Percentiles rank a stretch among this genome's conserved stretches.
These are phyloP conservation scores for Zootermopsis nevadensis DNA, from an alignment of 2,888 invertebrate species.

Conservation along the genomic window DNA sequence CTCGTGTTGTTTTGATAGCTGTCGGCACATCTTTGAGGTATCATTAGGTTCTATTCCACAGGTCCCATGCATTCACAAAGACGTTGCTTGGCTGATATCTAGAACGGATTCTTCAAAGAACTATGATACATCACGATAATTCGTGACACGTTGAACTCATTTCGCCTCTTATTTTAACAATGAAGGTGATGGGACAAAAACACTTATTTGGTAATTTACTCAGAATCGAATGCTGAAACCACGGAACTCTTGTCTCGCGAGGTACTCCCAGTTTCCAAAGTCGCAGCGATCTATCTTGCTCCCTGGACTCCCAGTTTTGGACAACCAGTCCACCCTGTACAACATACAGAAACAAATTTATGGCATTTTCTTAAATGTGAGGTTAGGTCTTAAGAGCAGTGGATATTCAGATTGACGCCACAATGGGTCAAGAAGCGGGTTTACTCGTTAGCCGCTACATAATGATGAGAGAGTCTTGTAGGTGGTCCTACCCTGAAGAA, in stretches of 20 bases:
- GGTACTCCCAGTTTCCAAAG: slow-evolving; percentile 82
- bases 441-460: too few species aligned
- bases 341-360: background rate
- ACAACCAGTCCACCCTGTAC: slow-evolving; percentile 83
- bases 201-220: slow-evolving; percentile 53
- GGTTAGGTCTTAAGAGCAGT: too few species aligned
- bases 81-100: background rate
- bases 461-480: too few species aligned
- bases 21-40: background rate
- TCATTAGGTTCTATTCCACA: background rate
- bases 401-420: too few species aligned
- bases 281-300: slow-evolving; percentile 86
- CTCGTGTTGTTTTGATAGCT: background rate
- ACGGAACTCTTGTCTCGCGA: slow-evolving; percentile 74
- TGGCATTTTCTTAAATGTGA: too few species aligned
- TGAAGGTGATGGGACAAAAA: background rate
- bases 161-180: background rate
- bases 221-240: slow-evolving; percentile 87
- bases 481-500: too few species aligned
- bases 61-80: background rate
- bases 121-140: background rate
- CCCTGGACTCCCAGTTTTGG: slow-evolving; percentile 84
- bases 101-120: background rate
- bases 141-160: background rate
- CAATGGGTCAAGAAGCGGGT: too few species aligned